Conservation (phyloP, 2,113 vertebrate genomes). For the Anhinga rufa region DNA sequence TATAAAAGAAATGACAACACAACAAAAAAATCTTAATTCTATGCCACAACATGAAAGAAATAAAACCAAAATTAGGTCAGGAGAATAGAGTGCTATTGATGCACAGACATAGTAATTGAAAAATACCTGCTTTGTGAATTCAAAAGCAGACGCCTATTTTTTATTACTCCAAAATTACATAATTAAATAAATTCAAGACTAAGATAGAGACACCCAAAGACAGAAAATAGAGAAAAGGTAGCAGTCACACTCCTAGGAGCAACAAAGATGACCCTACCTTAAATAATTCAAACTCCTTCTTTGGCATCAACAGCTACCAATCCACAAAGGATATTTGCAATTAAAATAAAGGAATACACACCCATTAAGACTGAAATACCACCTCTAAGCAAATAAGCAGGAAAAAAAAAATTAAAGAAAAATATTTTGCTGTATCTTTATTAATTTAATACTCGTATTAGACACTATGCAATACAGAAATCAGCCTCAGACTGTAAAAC, state of each 20-base stretch:
- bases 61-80: not conserved
- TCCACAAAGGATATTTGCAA: constrained; percentile 53
- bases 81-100: not conserved
- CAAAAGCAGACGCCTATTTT: not conserved
- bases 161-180: not conserved
- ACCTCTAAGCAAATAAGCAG: not conserved
- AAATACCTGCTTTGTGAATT: not conserved
- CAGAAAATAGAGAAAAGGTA: not conserved
- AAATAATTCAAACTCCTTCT: constrained; percentile 99
- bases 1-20: not conserved
- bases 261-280: constrained; percentile 82
- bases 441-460: not conserved
- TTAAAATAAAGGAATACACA: constrained; percentile 41
- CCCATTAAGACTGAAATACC: not conserved
- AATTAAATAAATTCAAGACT: not conserved
- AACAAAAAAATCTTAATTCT: not conserved
- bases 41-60: not conserved
- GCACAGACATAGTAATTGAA: not conserved
- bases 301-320: constrained; percentile 97
- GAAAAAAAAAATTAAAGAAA: not conserved
- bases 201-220: not conserved
- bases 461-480: not conserved
- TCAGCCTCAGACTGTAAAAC: not conserved
- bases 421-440: not conserved
- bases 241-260: constrained; percentile 32